These are phyloP conservation scores for Drosophila prostipennis DNA, from an alignment of 2,888 invertebrate species.

Conservation along the genomic window DNA sequence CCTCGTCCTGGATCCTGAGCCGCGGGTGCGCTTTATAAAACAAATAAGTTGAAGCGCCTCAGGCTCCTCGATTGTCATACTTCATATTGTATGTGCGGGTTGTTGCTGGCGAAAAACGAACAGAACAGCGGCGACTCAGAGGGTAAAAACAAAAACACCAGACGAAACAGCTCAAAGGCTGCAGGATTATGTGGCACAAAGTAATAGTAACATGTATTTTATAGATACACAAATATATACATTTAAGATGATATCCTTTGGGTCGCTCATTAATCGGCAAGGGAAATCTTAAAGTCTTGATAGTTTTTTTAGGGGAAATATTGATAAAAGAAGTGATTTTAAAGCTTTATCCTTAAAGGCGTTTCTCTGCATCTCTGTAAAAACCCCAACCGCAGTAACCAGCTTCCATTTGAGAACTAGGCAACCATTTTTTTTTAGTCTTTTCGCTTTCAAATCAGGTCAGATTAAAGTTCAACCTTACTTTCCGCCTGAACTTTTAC, in stretches of 20 bases:
- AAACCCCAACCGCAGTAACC: neutral
- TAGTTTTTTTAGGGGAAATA: neutral
- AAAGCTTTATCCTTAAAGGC: too few relatives aligned
- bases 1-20: slow-evolving; percentile 34
- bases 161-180: slow-evolving; percentile 35
- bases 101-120: slow-evolving; percentile 13
- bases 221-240: slow-evolving; percentile 1
- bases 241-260: slow-evolving; percentile 7
- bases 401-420: neutral
- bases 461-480: slow-evolving; percentile 18
- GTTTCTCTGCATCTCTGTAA: neutral
- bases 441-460: slow-evolving; percentile 15
- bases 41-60: slow-evolving; percentile 71
- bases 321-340: neutral
- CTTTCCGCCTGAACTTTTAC: slow-evolving; percentile 18
- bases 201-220: slow-evolving; percentile 13
- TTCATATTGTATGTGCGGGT: slow-evolving; percentile 38
- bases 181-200: slow-evolving; percentile 32
- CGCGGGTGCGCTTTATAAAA: slow-evolving; percentile 76
- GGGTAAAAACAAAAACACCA: slow-evolving; percentile 18
- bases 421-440: slow-evolving; percentile 3
- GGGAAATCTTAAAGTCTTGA: neutral
- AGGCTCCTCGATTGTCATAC: slow-evolving; percentile 74
- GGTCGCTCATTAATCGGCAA: slow-evolving; percentile 11
- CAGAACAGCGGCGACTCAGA: slow-evolving; percentile 36